These are phyloP conservation scores for Drosophila ezoana DNA, from an alignment of 2,888 invertebrate genomes.

Conservation along the genomic window DNA sequence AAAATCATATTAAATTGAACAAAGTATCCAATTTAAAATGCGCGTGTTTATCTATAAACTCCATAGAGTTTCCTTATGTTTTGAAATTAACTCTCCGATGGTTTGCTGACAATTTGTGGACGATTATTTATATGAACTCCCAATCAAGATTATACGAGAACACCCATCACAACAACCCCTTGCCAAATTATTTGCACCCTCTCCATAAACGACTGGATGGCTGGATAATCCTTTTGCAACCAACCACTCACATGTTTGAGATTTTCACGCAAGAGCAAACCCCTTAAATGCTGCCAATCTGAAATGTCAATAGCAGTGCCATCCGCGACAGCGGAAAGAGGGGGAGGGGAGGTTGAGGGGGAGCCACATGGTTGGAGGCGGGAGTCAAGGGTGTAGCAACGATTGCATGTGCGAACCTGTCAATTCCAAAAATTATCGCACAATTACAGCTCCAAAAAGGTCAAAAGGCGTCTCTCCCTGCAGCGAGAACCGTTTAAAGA, in stretches of 20 bases:
- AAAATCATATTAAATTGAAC: background rate
- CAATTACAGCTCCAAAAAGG: slow-evolving; percentile 48
- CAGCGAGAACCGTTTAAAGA: slow-evolving; percentile 62
- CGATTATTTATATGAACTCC: slow-evolving; percentile 28
- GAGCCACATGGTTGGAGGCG: background rate
- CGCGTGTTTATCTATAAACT: too few relatives aligned
- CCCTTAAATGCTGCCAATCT: slow-evolving; percentile 68
- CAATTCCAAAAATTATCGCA: slow-evolving; percentile 60
- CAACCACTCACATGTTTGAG: slow-evolving; percentile 56
- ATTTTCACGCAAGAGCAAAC: slow-evolving; percentile 76
- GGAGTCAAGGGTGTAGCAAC: slow-evolving; percentile 10
- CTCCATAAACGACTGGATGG: slow-evolving; percentile 13
- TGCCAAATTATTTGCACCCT: slow-evolving; percentile 7
- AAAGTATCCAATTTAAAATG: too few relatives aligned
- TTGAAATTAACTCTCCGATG: slow-evolving; percentile 1
- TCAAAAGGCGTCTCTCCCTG: slow-evolving; percentile 25
- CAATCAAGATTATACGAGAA: slow-evolving; percentile 9
- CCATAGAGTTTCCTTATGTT: too few relatives aligned
- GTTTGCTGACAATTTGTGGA: slow-evolving; percentile 25
- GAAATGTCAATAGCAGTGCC: slow-evolving; percentile 81
- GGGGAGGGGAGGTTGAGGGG: background rate
- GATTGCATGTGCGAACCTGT: slow-evolving; percentile 58
- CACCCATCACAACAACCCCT: slow-evolving; percentile 21
- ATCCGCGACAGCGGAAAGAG: slow-evolving; percentile 6
- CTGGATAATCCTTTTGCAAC: slow-evolving; percentile 78